Conservation (phyloP, 2,888 invertebrate genomes). For the Ditula angustiorana region DNA sequence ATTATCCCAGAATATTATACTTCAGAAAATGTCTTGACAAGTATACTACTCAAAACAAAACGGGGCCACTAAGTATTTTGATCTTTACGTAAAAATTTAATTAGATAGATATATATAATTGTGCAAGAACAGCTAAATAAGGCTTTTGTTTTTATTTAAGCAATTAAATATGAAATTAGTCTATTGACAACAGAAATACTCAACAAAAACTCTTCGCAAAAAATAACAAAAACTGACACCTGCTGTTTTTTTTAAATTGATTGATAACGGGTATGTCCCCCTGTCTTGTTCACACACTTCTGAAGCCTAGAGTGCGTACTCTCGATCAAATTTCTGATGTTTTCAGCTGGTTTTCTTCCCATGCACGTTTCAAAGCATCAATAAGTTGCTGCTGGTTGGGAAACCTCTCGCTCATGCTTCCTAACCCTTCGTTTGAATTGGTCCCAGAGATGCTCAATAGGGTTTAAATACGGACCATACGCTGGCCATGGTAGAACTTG, state of each 20-base stretch:
- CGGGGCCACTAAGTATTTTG: no score
- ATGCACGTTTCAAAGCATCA: background rate
- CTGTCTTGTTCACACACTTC: background rate
- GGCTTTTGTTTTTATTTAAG: no score
- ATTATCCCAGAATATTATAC: no score
- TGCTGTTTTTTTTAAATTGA: background rate
- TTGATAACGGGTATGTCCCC: background rate
- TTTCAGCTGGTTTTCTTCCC: no score
- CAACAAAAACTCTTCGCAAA: background rate
- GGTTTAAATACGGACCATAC: no score
- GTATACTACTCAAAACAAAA: background rate
- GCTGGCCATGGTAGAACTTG: no score
- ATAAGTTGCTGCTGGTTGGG: background rate
- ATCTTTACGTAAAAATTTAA: no score
- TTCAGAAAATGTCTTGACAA: no score
- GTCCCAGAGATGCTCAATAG: background rate
- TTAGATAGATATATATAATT: background rate
- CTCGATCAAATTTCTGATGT: background rate
- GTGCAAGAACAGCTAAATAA: background rate
- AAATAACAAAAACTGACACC: background rate
- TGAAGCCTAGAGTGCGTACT: background rate
- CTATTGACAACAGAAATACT: no score
- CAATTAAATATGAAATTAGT: no score
- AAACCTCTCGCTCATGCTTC: background rate
- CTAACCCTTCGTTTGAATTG: background rate